Base-by-base conservation (phyloP, 2,888 invertebrate species). In the Eristalinus aeneus region DNA sequence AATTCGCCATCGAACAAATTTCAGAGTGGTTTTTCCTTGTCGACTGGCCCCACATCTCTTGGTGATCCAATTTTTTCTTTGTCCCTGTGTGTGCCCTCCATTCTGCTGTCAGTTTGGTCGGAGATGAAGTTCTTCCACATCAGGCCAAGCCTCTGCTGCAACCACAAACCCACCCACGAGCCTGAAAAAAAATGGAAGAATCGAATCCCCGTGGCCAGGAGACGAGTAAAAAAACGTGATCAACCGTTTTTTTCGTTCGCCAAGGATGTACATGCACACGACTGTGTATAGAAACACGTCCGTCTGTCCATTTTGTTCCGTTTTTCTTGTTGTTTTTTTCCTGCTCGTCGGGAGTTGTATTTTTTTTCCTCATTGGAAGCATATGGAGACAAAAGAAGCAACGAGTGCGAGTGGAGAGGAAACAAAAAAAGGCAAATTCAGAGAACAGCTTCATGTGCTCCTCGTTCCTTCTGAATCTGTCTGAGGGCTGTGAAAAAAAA, bases 251-350 rank as follows among this genome's bases (percentile, higher is more conserved):
- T 78, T 75, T 32, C 12, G 3, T 32, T 61, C 69, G 73, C 56
- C 77, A 81, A 82, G 81, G 78, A 86, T 82, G 73, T 68, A 58
- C 81, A 63, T 32, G 54, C 71, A 53, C 71, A 36, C 71, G 63
- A 27, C 34, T 82, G 68, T 73, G 60, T 81, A 74, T 71, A 56
- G 71, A 77, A 56, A 71, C 56, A 77, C 69, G 86, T 82, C 82
- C 82, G 86, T 78, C 78, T 82, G 86, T 82, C 86, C 86, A 82
- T 86, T 86, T 54, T 71, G 82, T 86, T 86, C 82, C 81, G 74
- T 72, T 82, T 82, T 80, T n/a, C 46, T 9, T 27, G 27, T 20
- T n/a, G n/a, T 56, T 64, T 67, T 53, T 65, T 56, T 56, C 4
- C 12, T 20, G n/a, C 12, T 56, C 12, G 22, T 23, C 23, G 46